phyloP scores from a whole-genome alignment of 2,797 vertebrate species.

The Lepilemur septentrionalis region DNA sequence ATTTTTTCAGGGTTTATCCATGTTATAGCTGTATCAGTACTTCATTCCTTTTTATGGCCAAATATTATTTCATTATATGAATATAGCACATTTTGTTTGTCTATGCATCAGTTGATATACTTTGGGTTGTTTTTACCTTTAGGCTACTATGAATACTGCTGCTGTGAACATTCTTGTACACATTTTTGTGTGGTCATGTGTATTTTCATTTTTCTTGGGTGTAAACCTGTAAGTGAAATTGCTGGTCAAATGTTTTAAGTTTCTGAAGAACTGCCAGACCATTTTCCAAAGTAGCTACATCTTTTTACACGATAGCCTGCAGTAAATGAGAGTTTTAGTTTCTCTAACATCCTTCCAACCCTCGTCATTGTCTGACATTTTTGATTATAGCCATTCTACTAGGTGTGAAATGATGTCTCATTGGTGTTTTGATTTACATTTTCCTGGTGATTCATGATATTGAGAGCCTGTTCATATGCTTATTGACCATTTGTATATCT shows the following conservation, averaged over 20 bases:
- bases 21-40: background rate
- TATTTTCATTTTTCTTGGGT: background rate
- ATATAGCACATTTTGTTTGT: background rate
- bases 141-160: background rate
- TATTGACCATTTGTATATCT: background rate
- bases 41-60: background rate
- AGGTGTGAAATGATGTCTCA: background rate
- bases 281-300: background rate
- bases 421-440: background rate
- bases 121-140: background rate
- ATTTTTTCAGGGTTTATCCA: background rate
- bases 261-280: background rate
- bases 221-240: background rate
- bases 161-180: background rate
- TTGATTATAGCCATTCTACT: background rate
- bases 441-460: background rate
- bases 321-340: background rate
- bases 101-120: background rate
- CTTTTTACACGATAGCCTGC: background rate
- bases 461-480: background rate
- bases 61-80: background rate
- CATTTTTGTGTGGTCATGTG: background rate
- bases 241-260: background rate
- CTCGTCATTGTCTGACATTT: background rate
- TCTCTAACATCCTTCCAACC: background rate